Evolutionary conservation across 2,113 vertebrate genomes (phyloP).

Genomic region (Cyanoderma ruficeps): DNA sequence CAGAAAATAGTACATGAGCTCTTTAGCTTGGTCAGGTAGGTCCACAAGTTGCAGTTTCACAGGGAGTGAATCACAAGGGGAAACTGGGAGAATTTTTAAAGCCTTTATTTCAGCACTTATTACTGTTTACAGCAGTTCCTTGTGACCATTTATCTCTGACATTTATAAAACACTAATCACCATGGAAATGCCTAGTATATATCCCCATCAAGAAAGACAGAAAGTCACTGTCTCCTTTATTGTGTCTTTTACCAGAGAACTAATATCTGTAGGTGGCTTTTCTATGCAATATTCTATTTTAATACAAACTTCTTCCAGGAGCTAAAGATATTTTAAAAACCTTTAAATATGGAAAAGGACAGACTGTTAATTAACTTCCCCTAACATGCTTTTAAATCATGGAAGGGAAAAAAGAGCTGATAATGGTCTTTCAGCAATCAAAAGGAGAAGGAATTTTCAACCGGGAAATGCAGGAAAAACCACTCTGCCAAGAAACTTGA

Average conservation of each 20-base stretch:
- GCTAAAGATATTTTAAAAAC: slow-evolving; percentile 28
- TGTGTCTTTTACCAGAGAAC: background rate
- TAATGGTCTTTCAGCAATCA: background rate
- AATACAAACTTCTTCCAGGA: background rate
- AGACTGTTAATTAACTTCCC: slow-evolving; percentile 21
- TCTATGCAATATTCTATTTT: slow-evolving; percentile 15
- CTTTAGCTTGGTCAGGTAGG: background rate
- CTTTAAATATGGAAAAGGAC: slow-evolving; percentile 19
- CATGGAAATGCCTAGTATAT: background rate
- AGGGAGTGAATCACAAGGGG: background rate
- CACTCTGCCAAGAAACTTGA: background rate
- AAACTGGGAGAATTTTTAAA: background rate
- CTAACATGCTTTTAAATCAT: background rate
- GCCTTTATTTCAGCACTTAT: background rate
- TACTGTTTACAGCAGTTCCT: slow-evolving; percentile 44
- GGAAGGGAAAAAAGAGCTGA: background rate
- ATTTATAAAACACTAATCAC: slow-evolving; percentile 48
- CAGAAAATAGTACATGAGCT: background rate
- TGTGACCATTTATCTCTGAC: slow-evolving; percentile 1
- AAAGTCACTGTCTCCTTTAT: slow-evolving; percentile 14
- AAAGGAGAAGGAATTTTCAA: slow-evolving; percentile 3
- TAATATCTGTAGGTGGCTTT: slow-evolving; percentile 35
- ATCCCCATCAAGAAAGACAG: background rate
- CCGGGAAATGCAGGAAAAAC: background rate
- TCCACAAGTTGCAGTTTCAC: background rate